A percentile compares a stretch with the other conserved stretches of the same genome.
Conservation (phyloP, 37 sponge, comb jelly and placozoan genomes). For the Ephydatia muelleri region DNA sequence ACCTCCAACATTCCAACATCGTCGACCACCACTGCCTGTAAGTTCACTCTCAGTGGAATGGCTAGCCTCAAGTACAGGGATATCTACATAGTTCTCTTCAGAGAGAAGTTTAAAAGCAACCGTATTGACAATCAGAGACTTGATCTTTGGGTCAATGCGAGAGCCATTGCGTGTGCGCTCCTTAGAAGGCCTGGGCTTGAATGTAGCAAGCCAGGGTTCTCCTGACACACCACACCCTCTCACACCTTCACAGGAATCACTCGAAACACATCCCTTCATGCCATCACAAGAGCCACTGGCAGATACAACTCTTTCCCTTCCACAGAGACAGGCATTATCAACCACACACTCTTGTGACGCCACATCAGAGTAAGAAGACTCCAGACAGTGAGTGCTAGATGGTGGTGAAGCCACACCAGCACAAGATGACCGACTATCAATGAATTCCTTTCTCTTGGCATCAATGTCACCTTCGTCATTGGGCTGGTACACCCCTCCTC, state of each 20-base stretch:
- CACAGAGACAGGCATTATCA: too few species aligned
- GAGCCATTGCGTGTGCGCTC: slow-evolving; percentile 22
- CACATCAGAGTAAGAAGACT: too few species aligned
- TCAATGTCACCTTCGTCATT: slow-evolving; percentile 48
- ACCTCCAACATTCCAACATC: too few species aligned
- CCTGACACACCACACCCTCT: too few species aligned
- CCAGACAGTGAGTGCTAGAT: not conserved
- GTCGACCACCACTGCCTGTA: too few species aligned
- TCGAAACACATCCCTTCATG: too few species aligned
- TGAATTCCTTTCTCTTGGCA: slow-evolving; percentile 45
- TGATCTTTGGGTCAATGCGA: slow-evolving; percentile 6
- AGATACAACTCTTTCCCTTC: too few species aligned
- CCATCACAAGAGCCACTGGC: too few species aligned
- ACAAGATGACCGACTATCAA: slow-evolving; percentile 8
- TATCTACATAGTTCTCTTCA: not conserved
- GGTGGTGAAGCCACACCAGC: not conserved
- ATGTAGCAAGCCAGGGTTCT: slow-evolving; percentile 22
- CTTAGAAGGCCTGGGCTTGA: slow-evolving; percentile 31
- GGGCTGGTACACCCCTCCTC: slow-evolving; percentile 43
- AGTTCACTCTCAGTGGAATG: too few species aligned
- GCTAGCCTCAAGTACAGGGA: too few species aligned
- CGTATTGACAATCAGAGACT: slow-evolving; percentile 23
- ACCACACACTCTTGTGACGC: not conserved
- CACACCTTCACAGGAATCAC: too few species aligned
- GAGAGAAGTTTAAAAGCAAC: slow-evolving; percentile 34